Evolutionary conservation across 2,113 vertebrate genomes (phyloP), one percentile per base, ranked within the genome.

Genomic region (Cryptomyrus ogoouensis): DNA sequence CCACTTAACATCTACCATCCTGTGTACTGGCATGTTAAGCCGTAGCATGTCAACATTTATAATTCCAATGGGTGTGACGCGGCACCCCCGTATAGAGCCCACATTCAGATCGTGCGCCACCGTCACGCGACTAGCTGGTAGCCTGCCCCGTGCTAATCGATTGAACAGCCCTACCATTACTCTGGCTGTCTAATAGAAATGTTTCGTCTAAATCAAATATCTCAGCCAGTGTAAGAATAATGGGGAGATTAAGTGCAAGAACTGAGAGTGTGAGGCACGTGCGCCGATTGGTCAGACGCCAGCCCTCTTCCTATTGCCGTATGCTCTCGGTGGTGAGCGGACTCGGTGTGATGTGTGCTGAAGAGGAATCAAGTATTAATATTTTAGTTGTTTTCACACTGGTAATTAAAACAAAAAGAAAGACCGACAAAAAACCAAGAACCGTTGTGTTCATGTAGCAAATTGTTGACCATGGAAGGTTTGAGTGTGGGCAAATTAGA

Each of bases 1-100:
- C 96, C 96, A 95, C 96, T 96, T 94, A 92, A 96, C 96, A 96
- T 96, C 96, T 97, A 96, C 95, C 94, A 94, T 96, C 95, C 96
- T 87, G 17, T 47, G 92, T 96, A 96, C 96, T 92, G 90, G 93
- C 95, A 95, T 95, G 93, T 95, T 95, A 93, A 96, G 96, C 96
- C 96, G 96, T 95, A 96, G 95, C 96, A 95, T 94, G 94, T 42
- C 56, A 44, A 39, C 87, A 44, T 94, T 92, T 90, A 77, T 47
- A 86, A 27, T 46, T 27, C 52, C 31, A 21, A 2, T 52, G 66
- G 19, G 19, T 31, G 58, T 44, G 24, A 27, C 7, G 0, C 13
- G 15, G 39, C 53, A 58, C 42, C 31, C 49, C 42, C 8, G 0
- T 24, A 39, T 0, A 24, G 15, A 24, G 15, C 9, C 27, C 0